Base-by-base conservation (phyloP, 2,797 vertebrate species). In the Malurus splendens region DNA sequence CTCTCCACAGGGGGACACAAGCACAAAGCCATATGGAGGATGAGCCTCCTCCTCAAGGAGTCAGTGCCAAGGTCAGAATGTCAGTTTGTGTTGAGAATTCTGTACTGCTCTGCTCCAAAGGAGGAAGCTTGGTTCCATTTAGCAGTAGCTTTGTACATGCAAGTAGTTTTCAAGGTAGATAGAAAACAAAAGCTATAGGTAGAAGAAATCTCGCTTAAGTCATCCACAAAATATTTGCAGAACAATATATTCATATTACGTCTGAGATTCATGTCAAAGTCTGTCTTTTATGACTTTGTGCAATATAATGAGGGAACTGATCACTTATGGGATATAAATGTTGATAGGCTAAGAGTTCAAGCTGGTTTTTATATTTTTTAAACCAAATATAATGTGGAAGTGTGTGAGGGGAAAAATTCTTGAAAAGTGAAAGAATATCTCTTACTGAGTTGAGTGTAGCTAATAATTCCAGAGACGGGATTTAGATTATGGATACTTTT, bases 11-110 rank as follows among this genome's bases (percentile, higher is more conserved):
- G 82, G n/a, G 24, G 13, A 61, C 66, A 32, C 59, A 62, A 82
- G 45, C 48, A 52, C 44, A 80, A 68, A 82, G 91, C 89, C 90
- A n/a, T 91, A 95, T 95, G 95, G 95, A 92, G 79, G 73, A 94
- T 93, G 93, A 94, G 68, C 41, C 88, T 93, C 87, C 86, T 90
- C 80, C 88, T 74, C 84, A 70, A 82, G 93, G 44, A 94, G 87
- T 91, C 66, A 39, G 47, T 73, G 76, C 18, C 70, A 94, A 95
- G 94, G 94, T 95, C 84, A 92, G 95, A 80, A 27, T 66, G 14
- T 85, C 1, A 2, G 47, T 89, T 75, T 70, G 2, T 66, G 3
- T 48, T 80, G 57, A 27, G n/a, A 74, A 45, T 71, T 74, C 55
- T 8, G 2, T 82, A n/a, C 32, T 88, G 50, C 20, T 86, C 25